Conservation (phyloP, 2,113 vertebrate species). For the Platichthys stellatus region DNA sequence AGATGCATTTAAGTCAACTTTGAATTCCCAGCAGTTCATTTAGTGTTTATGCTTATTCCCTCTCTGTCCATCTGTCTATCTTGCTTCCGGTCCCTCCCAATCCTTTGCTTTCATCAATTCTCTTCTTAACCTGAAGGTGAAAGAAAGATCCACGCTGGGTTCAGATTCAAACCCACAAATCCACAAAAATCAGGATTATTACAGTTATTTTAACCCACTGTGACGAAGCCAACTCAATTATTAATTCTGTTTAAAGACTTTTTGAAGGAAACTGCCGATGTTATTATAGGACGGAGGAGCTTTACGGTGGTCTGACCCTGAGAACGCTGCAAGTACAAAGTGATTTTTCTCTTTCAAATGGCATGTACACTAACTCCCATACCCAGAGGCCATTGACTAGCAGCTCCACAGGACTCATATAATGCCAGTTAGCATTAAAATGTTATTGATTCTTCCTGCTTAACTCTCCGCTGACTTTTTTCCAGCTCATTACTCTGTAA, state of each 20-base stretch:
- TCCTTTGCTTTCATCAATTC: too few species aligned
- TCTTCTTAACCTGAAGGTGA: too few species aligned
- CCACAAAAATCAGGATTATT: not conserved
- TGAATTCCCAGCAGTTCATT: too few species aligned
- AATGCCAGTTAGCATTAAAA: conserved; percentile 45
- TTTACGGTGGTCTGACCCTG: conserved; percentile 1
- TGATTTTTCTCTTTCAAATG: conserved; percentile 5
- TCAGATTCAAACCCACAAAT: not conserved
- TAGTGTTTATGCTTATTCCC: too few species aligned
- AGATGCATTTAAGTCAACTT: too few species aligned
- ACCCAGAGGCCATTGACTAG: not conserved
- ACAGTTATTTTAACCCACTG: too few species aligned
- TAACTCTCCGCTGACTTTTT: conserved; percentile 49
- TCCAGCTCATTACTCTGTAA: conserved; percentile 59
- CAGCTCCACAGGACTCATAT: conserved; percentile 3
- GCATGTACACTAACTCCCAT: conserved; percentile 2
- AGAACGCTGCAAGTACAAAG: conserved; percentile 4
- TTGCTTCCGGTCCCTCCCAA: too few species aligned
- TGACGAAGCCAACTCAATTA: too few species aligned
- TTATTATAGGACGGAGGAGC: not conserved
- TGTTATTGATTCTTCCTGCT: conserved; percentile 44
- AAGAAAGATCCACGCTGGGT: not conserved
- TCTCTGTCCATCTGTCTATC: too few species aligned
- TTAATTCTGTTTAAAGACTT: not conserved
- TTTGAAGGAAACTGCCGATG: conserved; percentile 6